phyloP scores from a whole-genome alignment of 2,797 vertebrate species.

The Poecilia gillii region DNA sequence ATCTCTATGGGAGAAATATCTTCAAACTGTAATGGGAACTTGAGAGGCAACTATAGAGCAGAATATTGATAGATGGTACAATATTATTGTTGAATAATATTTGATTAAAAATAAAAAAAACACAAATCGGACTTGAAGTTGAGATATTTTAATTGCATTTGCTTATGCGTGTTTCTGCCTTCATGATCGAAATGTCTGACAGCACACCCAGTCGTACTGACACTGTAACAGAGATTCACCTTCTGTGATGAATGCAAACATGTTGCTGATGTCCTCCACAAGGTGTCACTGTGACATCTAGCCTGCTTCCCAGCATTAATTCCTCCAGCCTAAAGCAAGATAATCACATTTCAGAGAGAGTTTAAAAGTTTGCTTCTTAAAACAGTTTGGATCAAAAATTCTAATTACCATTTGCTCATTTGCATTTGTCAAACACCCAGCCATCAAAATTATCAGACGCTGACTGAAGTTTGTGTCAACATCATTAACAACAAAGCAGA shows the following conservation, averaged over 20 bases:
- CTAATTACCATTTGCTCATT: constrained; percentile 57
- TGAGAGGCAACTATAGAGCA: not conserved
- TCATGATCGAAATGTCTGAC: not conserved
- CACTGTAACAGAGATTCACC: not conserved
- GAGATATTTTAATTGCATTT: not conserved
- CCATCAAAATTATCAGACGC: constrained; percentile 52
- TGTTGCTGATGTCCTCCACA: constrained; percentile 34
- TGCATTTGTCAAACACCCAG: constrained; percentile 54
- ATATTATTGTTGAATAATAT: not conserved
- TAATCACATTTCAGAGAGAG: constrained; percentile 25
- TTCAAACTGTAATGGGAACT: not conserved
- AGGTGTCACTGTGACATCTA: constrained; percentile 56
- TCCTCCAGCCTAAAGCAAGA: not conserved
- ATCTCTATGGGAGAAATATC: not conserved
- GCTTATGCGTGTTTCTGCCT: not conserved
- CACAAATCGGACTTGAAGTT: not conserved
- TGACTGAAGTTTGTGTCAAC: constrained; percentile 66
- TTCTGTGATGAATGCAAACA: not conserved
- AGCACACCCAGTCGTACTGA: not conserved
- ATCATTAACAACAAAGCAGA: constrained; percentile 73
- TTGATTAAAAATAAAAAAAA: not conserved
- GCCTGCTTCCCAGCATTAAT: constrained; percentile 3
- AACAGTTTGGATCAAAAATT: constrained; percentile 35
- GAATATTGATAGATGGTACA: not conserved
- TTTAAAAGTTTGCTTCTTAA: constrained; percentile 24